These are phyloP conservation scores for Oxygymnocypris stewartii DNA, from an alignment of 2,113 vertebrate genomes.

Conservation along the genomic window DNA sequence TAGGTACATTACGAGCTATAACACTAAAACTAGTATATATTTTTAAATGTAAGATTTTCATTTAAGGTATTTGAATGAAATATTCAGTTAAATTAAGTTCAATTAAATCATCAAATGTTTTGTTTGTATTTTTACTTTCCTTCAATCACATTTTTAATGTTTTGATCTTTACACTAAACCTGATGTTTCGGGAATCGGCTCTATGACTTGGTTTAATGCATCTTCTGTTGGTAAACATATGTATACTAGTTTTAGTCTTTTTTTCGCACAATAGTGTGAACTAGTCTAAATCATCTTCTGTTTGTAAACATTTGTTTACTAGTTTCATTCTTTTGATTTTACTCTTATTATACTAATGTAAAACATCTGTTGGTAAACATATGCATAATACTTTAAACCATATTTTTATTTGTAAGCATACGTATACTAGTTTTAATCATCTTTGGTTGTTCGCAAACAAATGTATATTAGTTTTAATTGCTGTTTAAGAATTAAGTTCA, in stretches of 20 bases:
- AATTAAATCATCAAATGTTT: not conserved
- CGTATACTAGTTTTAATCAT: not conserved
- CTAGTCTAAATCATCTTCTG: not conserved
- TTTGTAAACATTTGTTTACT: too few species aligned
- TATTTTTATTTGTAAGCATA: too few species aligned
- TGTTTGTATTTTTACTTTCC: not conserved
- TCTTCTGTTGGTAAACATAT: not conserved
- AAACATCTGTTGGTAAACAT: too few species aligned
- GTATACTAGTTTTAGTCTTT: too few species aligned
- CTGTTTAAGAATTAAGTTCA: too few species aligned
- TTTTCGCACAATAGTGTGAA: not conserved
- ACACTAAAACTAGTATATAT: not conserved
- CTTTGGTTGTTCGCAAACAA: not conserved
- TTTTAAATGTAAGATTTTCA: not conserved
- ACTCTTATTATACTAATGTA: too few species aligned
- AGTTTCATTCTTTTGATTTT: too few species aligned
- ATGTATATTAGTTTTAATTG: not conserved
- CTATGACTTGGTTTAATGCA: not conserved
- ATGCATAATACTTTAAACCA: too few species aligned
- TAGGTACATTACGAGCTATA: not conserved
- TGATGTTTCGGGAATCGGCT: not conserved
- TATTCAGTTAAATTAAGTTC: too few species aligned
- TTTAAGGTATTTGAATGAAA: not conserved
- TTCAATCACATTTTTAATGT: too few species aligned
- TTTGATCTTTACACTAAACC: not conserved